Conservation (phyloP, 2,113 vertebrate genomes). For the Setophaga coronata region DNA sequence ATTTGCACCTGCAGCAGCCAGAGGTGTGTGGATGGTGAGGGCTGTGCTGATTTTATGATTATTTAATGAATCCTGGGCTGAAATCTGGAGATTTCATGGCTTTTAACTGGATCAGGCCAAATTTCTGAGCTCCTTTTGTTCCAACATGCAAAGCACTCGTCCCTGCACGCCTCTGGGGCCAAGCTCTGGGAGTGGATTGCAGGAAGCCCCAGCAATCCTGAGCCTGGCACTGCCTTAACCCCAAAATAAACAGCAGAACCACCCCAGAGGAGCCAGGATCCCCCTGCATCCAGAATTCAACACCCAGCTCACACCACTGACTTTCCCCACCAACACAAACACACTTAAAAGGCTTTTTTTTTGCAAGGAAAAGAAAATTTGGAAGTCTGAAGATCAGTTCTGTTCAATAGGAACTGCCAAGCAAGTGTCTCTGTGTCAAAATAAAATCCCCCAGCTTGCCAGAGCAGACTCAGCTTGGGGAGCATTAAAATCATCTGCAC, state of each 20-base stretch:
- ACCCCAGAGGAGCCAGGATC: background rate
- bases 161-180: background rate
- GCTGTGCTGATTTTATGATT: fast-evolving
- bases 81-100: background rate
- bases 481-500: background rate
- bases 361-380: background rate
- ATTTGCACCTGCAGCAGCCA: background rate
- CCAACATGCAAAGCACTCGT: background rate
- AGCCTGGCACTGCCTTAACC: background rate
- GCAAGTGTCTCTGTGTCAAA: background rate
- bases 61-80: background rate
- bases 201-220: background rate
- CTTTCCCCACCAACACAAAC: background rate
- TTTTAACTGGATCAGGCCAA: background rate
- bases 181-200: background rate
- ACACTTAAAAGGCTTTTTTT: background rate
- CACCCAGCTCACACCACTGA: background rate
- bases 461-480: background rate
- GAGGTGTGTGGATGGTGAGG: background rate
- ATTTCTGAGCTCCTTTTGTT: background rate
- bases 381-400: background rate
- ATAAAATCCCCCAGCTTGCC: background rate
- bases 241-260: background rate
- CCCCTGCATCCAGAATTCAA: background rate
- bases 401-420: background rate